Evolutionary conservation across 1,140 invertebrate genomes (phyloP), one percentile per base, ranked within the genome.

Genomic region (Fopius arisanus): DNA sequence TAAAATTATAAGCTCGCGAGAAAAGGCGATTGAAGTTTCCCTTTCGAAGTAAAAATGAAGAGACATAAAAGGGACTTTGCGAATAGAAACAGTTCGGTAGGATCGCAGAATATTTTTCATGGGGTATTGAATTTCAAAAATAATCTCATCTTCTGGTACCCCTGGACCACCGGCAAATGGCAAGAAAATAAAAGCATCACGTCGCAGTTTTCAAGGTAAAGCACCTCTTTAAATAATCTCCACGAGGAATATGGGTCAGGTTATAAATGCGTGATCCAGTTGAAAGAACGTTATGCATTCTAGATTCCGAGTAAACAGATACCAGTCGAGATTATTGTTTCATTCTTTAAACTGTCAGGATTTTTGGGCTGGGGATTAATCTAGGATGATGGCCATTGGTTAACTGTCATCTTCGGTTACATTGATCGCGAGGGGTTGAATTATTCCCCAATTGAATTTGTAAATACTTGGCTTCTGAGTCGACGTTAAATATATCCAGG

Each of bases 181-280:
- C 70, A 54, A 67, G 68, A 69, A 31, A 48, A 41, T 54, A 29
- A 41, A 67, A 73, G 75, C 67, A 51, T 23, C 28, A 23, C 19
- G 23, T 41, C 21, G 26, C 65, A 66, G 31, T 70, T 77, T 75
- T 71, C 66, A 67, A 71, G 54, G 37, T 63, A 67, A 67, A 40
- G 77, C 71, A 79, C 73, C 75, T 77, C 76, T 80, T 78, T 78
- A 80, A 82, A 82, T 82, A 81, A 75, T 77, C 70, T 59, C 21
- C 26, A 33, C 14, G 54, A 62, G 51, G 63, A 79, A 84, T 81
- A 83, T 79, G 59, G 80, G 78, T 78, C 82, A 75, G 76, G 81
- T 81, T 86, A 83, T 84, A 82, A 84, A 83, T 82, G 77, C 73
- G 26, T 66, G 78, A 78, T 82, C 80, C 79, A 80, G 75, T 78